A percentile compares a stretch with the other conserved stretches of the same genome.
phyloP scores from a whole-genome alignment of 92 coral and sea anemone species.

The Zoanthus solanderi region DNA sequence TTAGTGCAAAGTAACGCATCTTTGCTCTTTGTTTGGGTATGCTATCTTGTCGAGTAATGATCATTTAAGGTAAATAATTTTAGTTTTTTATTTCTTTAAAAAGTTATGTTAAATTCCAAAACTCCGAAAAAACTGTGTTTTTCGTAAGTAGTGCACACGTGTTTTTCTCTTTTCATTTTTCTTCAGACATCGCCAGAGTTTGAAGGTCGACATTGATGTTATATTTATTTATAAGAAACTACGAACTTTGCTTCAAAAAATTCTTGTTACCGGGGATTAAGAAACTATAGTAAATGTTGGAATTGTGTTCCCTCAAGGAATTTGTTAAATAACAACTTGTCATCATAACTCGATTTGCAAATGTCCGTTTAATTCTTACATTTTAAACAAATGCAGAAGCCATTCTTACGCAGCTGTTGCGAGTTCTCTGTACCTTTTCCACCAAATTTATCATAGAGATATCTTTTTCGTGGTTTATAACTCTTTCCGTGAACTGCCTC shows the following conservation, averaged over 20 bases:
- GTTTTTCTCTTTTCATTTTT: background rate
- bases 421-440: background rate
- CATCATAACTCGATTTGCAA: conserved; percentile 30
- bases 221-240: background rate
- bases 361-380: background rate
- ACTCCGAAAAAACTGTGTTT: background rate
- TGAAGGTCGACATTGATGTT: conserved; percentile 3
- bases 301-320: conserved; percentile 22
- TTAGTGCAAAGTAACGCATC: conserved; percentile 31
- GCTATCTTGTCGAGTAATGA: conserved; percentile 21
- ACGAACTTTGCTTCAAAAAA: background rate
- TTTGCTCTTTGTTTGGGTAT: conserved; percentile 8
- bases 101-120: too few relatives aligned
- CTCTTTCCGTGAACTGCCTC: background rate
- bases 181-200: background rate
- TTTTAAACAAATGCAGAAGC: background rate
- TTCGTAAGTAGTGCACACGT: conserved; percentile 24
- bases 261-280: conserved; percentile 5
- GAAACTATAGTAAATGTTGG: conserved; percentile 1
- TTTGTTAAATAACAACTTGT: conserved; percentile 8
- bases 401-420: conserved; percentile 27
- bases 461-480: background rate
- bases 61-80: conserved; percentile 18
- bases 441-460: background rate
- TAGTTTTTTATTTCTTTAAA: background rate